phyloP scores from a whole-genome alignment of 2,113 vertebrate genomes.

The Melanocharis versteri region DNA sequence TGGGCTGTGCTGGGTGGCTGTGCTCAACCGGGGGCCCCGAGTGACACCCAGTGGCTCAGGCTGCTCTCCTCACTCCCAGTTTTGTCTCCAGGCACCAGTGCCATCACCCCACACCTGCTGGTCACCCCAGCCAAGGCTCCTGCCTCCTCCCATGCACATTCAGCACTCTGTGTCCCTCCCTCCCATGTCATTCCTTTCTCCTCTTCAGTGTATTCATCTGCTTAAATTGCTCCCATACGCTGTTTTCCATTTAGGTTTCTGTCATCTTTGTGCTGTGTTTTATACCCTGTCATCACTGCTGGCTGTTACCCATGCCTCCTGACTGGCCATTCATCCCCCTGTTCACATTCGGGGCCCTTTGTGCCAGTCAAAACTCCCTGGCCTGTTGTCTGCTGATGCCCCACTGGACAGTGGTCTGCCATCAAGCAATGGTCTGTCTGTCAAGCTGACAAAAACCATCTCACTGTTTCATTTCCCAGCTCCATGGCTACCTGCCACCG shows the following conservation, averaged over 20 bases:
- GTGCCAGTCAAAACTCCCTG: neutral
- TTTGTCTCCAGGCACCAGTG: neutral
- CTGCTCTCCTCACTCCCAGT: neutral
- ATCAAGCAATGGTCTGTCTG: neutral
- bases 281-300: neutral
- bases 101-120: neutral
- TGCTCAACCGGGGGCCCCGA: rapidly evolving
- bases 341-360: rapidly evolving
- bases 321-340: neutral
- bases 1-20: rapidly evolving
- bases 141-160: neutral
- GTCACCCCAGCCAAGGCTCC: too few relatives aligned
- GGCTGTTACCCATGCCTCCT: neutral
- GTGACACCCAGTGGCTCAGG: neutral
- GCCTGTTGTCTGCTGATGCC: neutral
- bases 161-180: neutral
- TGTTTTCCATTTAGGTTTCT: neutral
- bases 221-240: rapidly evolving
- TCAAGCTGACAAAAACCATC: neutral
- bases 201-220: neutral
- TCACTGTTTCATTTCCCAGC: neutral
- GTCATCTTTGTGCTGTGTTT: neutral
- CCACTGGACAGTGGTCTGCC: neutral
- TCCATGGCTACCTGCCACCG: neutral
- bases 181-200: neutral